A percentile compares a stretch with the other conserved stretches of the same genome.
Evolutionary conservation across 2,113 vertebrate species (phyloP).

Genomic region (Gavialis gangeticus): DNA sequence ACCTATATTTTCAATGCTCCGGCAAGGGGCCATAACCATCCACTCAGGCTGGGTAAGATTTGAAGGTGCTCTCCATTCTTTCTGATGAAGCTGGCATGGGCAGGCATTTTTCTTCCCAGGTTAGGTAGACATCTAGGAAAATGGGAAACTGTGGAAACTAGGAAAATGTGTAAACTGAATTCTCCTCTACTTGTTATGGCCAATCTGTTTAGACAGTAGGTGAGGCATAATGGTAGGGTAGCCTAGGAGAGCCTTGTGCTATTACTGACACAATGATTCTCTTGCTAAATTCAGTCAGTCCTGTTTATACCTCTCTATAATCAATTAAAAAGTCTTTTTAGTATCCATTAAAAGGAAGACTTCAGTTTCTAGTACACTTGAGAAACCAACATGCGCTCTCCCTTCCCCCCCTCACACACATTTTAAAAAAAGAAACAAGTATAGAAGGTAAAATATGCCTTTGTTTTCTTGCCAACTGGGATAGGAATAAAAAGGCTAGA

Average conservation of each 20-base stretch:
- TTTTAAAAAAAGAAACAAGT: background rate
- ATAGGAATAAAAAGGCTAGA: background rate
- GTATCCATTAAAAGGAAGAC: background rate
- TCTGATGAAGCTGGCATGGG: background rate
- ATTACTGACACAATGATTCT: no score
- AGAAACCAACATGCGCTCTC: background rate
- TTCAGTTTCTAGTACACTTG: background rate
- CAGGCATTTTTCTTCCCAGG: rapidly evolving
- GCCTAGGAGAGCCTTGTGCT: background rate
- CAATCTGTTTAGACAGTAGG: background rate
- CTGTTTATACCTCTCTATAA: background rate
- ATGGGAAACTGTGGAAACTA: rapidly evolving
- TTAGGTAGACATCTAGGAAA: background rate
- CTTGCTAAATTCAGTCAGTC: no score
- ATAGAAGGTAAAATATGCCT: background rate
- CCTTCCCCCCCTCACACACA: no score
- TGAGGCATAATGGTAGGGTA: background rate
- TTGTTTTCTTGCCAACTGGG: background rate
- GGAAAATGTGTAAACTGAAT: rapidly evolving
- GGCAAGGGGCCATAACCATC: no score
- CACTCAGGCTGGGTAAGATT: rapidly evolving
- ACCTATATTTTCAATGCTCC: no score
- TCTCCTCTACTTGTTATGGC: background rate
- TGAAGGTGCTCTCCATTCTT: background rate
- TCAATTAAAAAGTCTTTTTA: background rate